Evolutionary conservation across 37 sponge, comb jelly and placozoan genomes (phyloP), one percentile per base, ranked within the genome.

Genomic region (Cliona cf. orientalis): DNA sequence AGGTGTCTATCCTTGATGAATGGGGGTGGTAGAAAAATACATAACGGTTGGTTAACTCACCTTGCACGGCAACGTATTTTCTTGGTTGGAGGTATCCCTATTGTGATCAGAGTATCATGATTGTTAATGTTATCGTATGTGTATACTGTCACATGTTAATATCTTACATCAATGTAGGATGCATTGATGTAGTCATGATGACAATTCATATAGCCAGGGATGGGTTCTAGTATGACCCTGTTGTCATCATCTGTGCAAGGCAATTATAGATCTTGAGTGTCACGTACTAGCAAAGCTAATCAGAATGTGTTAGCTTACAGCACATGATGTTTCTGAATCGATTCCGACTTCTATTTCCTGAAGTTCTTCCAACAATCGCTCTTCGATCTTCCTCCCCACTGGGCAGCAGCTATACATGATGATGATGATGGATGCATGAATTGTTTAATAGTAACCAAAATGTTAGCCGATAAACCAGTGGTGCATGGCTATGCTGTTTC

Each of bases 121-220:
- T 9, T 49, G 53, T 49, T 9, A 19, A 14, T 49, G 53, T 49
- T 9, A 19, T 9, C 14, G 53, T 49, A 49, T 61, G 63, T n/a
- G 17, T 17, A 49, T 49, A 17, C 55, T 19, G 14, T 49, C 55
- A 49, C 14, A 49, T n/a, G n/a, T n/a, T n/a, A n/a, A n/a, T n/a
- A n/a, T 25, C 89, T 79, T 46, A 92, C 93, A 36, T 89, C 86
- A 42, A 92, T 42, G 43, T 74, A 80, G 17, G 86, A 86, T n/a
- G 93, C 93, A 78, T 87, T 87, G 61, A 80, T 80, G 43, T 80
- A 65, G 74, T 72, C 69, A 46, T 74, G 19, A 1, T 75, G 67
- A n/a, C 69, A 63, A 2, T 62, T 56, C 53, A 23, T n/a, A 22
- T 75, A 2, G 31, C 49, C 35, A 22, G 72, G 64, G 14, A 84